Percentiles rank a stretch among this genome's conserved stretches.
Conservation (phyloP, 2,888 invertebrate species). For the Gortyna flavago region DNA sequence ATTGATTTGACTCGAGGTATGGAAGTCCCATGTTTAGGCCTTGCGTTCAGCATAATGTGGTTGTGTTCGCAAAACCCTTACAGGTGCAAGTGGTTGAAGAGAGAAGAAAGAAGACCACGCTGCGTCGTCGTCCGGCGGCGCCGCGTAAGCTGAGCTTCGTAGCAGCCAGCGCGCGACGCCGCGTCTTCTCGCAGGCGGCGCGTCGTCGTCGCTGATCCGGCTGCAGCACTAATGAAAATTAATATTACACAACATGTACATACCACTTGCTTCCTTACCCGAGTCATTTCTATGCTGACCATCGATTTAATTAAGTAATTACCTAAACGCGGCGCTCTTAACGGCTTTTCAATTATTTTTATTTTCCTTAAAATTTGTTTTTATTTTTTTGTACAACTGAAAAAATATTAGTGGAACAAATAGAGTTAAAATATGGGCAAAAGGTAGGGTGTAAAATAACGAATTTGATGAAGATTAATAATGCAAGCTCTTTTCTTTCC, state of each 20-base stretch:
- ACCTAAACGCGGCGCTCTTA: constrained; percentile 75
- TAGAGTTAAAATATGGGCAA: constrained; percentile 41
- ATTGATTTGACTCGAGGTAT: constrained; percentile 86
- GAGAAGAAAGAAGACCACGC: constrained; percentile 73
- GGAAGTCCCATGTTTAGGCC: constrained; percentile 85
- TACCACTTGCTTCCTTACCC: constrained; percentile 83
- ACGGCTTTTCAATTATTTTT: constrained; percentile 77
- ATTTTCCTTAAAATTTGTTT: constrained; percentile 63
- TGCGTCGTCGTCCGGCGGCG: constrained; percentile 64
- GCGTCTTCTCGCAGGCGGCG: constrained; percentile 62
- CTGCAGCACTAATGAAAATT: constrained; percentile 72
- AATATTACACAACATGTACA: constrained; percentile 75
- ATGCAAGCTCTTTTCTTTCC: constrained; percentile 83
- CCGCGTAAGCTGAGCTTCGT: constrained; percentile 62
- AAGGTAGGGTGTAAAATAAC: constrained; percentile 72
- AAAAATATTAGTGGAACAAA: constrained; percentile 51
- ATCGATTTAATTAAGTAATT: constrained; percentile 35
- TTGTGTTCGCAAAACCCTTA: constrained; percentile 90
- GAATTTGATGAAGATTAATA: constrained; percentile 72
- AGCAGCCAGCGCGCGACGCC: constrained; percentile 66
- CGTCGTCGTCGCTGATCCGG: constrained; percentile 61
- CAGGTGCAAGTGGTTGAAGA: constrained; percentile 87
- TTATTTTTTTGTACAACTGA: constrained; percentile 53
- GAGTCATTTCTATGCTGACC: constrained; percentile 81
- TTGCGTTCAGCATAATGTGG: constrained; percentile 90